Evolutionary conservation across 2,888 invertebrate genomes (phyloP).

Genomic region (Syrphus vitripennis): DNA sequence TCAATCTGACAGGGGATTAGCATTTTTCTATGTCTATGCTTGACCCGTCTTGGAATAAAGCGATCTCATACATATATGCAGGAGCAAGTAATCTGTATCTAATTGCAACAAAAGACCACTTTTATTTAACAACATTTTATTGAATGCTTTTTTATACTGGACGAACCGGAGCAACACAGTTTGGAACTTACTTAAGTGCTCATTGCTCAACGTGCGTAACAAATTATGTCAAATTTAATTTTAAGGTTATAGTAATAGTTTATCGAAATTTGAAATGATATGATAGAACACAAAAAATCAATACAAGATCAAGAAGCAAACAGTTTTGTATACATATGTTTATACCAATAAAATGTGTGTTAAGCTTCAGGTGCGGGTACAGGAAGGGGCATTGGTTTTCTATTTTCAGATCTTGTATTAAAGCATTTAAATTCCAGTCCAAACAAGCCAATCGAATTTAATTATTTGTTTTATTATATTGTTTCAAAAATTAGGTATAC

Average conservation of each 20-base stretch:
- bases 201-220: too few species aligned
- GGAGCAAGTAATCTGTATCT: not conserved
- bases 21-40: not conserved
- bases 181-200: too few species aligned
- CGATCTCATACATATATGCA: not conserved
- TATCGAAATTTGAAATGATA: not conserved
- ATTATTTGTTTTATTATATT: too few species aligned
- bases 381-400: not conserved
- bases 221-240: not conserved
- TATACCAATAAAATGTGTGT: not conserved
- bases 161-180: too few species aligned
- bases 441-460: too few species aligned
- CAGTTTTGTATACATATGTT: not conserved
- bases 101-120: not conserved
- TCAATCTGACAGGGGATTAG: constrained; percentile 48
- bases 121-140: not conserved
- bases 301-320: not conserved
- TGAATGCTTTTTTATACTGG: not conserved
- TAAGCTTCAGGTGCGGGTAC: not conserved
- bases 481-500: too few species aligned
- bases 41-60: not conserved
- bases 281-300: not conserved
- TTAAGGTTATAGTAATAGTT: too few species aligned
- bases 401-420: too few species aligned
- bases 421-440: too few species aligned